A percentile compares a stretch with the other conserved stretches of the same genome.
phyloP scores from a whole-genome alignment of 2,888 invertebrate species.

The Hirtodrosophila duncani region DNA sequence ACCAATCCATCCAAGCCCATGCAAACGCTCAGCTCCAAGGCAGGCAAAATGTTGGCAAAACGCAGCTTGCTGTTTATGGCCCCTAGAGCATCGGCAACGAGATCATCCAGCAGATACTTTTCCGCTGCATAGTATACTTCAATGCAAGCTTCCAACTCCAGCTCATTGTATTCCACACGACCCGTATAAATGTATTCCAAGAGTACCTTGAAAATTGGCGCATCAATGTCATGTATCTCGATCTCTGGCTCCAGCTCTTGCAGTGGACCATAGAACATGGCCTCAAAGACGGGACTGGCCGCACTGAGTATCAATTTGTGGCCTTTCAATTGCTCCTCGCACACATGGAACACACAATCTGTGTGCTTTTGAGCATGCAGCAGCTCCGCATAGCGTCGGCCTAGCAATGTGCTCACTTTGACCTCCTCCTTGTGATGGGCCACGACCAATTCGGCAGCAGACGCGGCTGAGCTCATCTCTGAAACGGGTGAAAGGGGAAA shows the following conservation, averaged over 20 bases:
- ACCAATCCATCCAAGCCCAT: slow-evolving; percentile 73
- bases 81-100: slow-evolving; percentile 65
- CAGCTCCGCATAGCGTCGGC: slow-evolving; percentile 73
- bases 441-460: slow-evolving; percentile 40
- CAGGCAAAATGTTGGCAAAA: slow-evolving; percentile 76
- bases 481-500: slow-evolving; percentile 14
- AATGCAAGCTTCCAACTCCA: slow-evolving; percentile 72
- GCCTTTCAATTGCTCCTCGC: slow-evolving; percentile 81
- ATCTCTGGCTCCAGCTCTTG: slow-evolving; percentile 78
- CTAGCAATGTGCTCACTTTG: slow-evolving; percentile 43
- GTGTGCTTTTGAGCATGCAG: slow-evolving; percentile 72
- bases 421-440: slow-evolving; percentile 48
- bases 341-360: slow-evolving; percentile 76
- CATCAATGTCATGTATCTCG: slow-evolving; percentile 77
- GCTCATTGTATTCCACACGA: slow-evolving; percentile 60
- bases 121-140: slow-evolving; percentile 77
- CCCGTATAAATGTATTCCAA: slow-evolving; percentile 76
- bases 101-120: slow-evolving; percentile 75
- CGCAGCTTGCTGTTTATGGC: slow-evolving; percentile 73
- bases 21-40: slow-evolving; percentile 75
- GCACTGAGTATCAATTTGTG: slow-evolving; percentile 90
- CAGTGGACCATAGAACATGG: slow-evolving; percentile 89
- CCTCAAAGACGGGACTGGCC: slow-evolving; percentile 92
- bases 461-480: slow-evolving; percentile 40
- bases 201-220: slow-evolving; percentile 77